Evolutionary conservation across 53 echinoderm and acorn worm genomes (phyloP).

Genomic region (Holothuria scabra): DNA sequence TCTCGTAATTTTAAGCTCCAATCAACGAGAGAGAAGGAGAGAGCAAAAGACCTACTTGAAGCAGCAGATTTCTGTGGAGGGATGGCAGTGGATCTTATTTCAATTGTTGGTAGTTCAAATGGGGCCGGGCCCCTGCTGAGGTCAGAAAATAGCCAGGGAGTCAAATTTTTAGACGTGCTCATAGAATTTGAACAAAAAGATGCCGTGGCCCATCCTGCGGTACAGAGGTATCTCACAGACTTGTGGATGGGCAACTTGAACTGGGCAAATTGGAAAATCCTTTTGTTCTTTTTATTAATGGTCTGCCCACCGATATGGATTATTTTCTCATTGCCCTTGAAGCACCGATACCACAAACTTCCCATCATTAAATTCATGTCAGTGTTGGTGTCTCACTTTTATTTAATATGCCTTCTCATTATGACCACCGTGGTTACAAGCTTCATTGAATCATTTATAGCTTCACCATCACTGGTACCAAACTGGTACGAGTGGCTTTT

Average conservation of each 20-base stretch:
- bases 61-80: slow-evolving; percentile 79
- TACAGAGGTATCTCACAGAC: slow-evolving; percentile 92
- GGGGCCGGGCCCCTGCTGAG: slow-evolving; percentile 80
- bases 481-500: slow-evolving; percentile 94
- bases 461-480: slow-evolving; percentile 65
- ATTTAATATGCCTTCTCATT: slow-evolving; percentile 77
- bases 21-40: slow-evolving; percentile 89
- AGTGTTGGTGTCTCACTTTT: slow-evolving; percentile 89
- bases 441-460: slow-evolving; percentile 84
- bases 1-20: slow-evolving; percentile 80
- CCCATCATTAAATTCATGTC: slow-evolving; percentile 99
- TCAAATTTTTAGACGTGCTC: slow-evolving; percentile 84
- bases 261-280: slow-evolving; percentile 93
- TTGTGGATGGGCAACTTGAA: slow-evolving; percentile 92
- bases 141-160: slow-evolving; percentile 78
- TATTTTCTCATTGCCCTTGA: slow-evolving; percentile 83
- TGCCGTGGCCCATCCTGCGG: slow-evolving; percentile 94
- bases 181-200: slow-evolving; percentile 98
- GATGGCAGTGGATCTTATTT: slow-evolving; percentile 93
- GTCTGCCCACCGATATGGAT: slow-evolving; percentile 90
- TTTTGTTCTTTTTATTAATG: slow-evolving; percentile 80
- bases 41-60: slow-evolving; percentile 85
- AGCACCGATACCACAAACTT: slow-evolving; percentile 85
- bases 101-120: slow-evolving; percentile 79
- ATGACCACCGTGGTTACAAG: slow-evolving; percentile 83